These are phyloP conservation scores for Actinia equina DNA, from an alignment of 64 coral and sea anemone genomes.

Conservation along the genomic window DNA sequence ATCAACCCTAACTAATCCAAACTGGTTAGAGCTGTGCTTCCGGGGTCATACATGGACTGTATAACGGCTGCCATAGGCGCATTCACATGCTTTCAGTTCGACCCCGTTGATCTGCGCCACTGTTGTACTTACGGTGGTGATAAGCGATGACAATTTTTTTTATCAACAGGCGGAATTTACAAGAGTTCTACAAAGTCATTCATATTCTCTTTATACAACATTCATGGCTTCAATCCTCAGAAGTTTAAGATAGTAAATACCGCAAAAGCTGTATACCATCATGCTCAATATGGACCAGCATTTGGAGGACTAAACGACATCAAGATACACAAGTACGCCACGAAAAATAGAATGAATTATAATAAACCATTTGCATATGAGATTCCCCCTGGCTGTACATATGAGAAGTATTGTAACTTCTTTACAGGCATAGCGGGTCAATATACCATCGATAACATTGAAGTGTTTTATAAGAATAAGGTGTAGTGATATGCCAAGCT, in stretches of 20 bases:
- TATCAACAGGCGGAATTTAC: background rate
- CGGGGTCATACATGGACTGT: too few relatives aligned
- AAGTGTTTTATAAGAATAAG: background rate
- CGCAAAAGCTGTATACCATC: background rate
- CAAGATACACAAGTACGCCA: background rate
- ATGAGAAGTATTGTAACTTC: background rate
- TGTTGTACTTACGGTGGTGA: too few relatives aligned
- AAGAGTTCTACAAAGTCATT: background rate
- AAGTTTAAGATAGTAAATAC: background rate
- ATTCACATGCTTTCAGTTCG: too few relatives aligned
- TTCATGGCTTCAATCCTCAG: background rate
- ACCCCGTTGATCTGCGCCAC: background rate
- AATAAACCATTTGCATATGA: background rate
- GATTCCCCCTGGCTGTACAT: background rate
- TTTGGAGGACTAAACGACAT: background rate
- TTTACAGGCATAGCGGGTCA: background rate
- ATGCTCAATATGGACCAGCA: background rate
- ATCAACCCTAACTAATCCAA: too few relatives aligned
- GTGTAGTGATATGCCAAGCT: background rate
- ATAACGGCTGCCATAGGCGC: too few relatives aligned
- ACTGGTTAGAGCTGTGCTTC: too few relatives aligned
- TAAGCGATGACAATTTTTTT: background rate
- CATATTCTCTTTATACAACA: conserved; percentile 3
- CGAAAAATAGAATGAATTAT: background rate
- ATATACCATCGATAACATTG: background rate